These are phyloP conservation scores for Rosalia funebris DNA, from an alignment of 2,888 invertebrate genomes.

Conservation along the genomic window DNA sequence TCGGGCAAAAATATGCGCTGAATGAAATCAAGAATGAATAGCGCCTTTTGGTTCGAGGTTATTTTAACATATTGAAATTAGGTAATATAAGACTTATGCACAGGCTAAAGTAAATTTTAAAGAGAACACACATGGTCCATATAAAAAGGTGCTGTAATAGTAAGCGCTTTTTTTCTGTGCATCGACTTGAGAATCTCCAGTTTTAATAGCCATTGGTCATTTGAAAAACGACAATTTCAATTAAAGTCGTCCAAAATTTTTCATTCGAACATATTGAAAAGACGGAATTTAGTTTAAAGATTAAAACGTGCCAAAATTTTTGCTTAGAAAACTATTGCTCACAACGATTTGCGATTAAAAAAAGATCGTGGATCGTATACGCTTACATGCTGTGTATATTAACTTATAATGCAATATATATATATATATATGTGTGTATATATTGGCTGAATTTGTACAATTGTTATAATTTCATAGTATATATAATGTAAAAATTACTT, in stretches of 20 bases:
- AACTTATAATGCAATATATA: conserved; percentile 63
- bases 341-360: conserved; percentile 54
- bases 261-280: conserved; percentile 22
- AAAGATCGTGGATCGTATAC: conserved; percentile 57
- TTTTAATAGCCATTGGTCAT: conserved; percentile 33
- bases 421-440: conserved; percentile 62
- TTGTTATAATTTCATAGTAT: conserved; percentile 66
- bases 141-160: conserved; percentile 52
- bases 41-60: conserved; percentile 22
- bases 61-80: conserved; percentile 38
- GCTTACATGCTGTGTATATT: conserved; percentile 66
- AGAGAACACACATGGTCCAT: conserved; percentile 55
- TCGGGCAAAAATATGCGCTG: conserved; percentile 29
- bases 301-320: conserved; percentile 62
- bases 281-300: conserved; percentile 26
- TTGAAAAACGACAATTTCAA: conserved; percentile 28
- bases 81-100: conserved; percentile 53
- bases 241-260: conserved; percentile 27
- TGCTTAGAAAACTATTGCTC: conserved; percentile 63
- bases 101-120: conserved; percentile 48
- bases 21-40: conserved; percentile 16
- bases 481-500: conserved; percentile 57
- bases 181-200: conserved; percentile 31
- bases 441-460: conserved; percentile 65
- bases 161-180: conserved; percentile 31